Percentiles rank a stretch among this genome's conserved stretches.
These are phyloP conservation scores for Cyphomyrus discorhynchus DNA, from an alignment of 2,113 vertebrate genomes.

Conservation along the genomic window DNA sequence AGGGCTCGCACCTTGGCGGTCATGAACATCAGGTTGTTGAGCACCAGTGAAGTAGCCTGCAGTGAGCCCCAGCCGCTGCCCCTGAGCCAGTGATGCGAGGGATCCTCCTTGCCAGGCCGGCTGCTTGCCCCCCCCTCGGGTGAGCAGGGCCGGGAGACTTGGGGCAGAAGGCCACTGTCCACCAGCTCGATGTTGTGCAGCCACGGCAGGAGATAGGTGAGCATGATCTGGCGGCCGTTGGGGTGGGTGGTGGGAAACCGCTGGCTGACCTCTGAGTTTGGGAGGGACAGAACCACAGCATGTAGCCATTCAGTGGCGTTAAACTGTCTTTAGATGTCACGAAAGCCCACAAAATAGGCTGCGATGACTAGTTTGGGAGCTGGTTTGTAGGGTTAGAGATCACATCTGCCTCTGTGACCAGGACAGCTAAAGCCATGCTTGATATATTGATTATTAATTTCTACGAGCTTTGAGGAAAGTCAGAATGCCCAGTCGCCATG, in stretches of 20 bases:
- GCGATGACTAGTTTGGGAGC: not conserved
- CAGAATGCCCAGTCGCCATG: slow-evolving; percentile 21
- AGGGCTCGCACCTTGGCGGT: slow-evolving; percentile 80
- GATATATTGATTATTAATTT: not conserved
- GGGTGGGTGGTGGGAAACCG: slow-evolving; percentile 91
- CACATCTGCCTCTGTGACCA: not conserved
- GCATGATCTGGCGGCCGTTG: slow-evolving; percentile 94
- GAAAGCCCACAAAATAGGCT: not conserved
- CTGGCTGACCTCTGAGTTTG: slow-evolving; percentile 81
- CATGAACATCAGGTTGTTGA: slow-evolving; percentile 99
- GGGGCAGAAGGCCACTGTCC: slow-evolving; percentile 87
- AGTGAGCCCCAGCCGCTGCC: slow-evolving; percentile 94
- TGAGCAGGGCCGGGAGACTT: slow-evolving; percentile 84
- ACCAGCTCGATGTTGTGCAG: slow-evolving; percentile 93
- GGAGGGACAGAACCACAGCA: not conserved
- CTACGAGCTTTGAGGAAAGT: not conserved
- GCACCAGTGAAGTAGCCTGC: slow-evolving; percentile 88
- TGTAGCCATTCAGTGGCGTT: not conserved
- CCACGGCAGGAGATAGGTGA: slow-evolving; percentile 94
- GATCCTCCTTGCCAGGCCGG: slow-evolving; percentile 58
- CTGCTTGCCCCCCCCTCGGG: slow-evolving; percentile 79
- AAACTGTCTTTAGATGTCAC: not conserved
- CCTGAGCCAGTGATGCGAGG: slow-evolving; percentile 66
- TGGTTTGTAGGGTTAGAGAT: not conserved
- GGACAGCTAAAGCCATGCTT: not conserved